Percentiles rank a stretch among this genome's conserved stretches.
phyloP scores from a whole-genome alignment of 2,888 invertebrate species.

The Dermolepida albohirtum region DNA sequence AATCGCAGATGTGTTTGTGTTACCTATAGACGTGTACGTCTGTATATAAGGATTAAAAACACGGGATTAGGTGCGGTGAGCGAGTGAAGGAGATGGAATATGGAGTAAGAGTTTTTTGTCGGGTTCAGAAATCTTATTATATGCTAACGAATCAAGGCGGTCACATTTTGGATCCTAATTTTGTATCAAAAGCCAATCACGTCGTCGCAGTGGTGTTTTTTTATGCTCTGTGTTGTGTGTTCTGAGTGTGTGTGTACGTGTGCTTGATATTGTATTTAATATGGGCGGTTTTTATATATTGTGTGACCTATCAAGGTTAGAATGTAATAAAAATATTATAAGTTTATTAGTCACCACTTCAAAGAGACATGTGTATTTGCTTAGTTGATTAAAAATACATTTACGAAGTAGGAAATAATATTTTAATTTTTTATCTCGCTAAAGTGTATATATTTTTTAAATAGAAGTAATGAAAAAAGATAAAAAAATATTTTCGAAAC shows the following conservation, averaged over 20 bases:
- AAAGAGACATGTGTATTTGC: too few species aligned
- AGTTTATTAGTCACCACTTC: too few species aligned
- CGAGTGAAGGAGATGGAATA: constrained; percentile 3
- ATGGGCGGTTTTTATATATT: constrained; percentile 33
- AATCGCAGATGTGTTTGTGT: constrained; percentile 24
- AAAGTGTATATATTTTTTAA: too few species aligned
- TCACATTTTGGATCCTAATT: constrained; percentile 45
- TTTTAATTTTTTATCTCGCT: too few species aligned
- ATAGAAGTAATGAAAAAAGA: too few species aligned
- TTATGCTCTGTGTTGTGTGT: neutral
- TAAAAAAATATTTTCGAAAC: too few species aligned
- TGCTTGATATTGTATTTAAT: too few species aligned
- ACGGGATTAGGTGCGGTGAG: neutral
- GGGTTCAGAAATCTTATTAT: constrained; percentile 45
- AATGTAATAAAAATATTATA: constrained; percentile 13
- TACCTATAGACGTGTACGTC: constrained; percentile 7
- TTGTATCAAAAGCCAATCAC: constrained; percentile 47
- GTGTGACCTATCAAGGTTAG: constrained; percentile 36
- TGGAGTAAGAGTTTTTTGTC: constrained; percentile 28
- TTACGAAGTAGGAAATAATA: too few species aligned
- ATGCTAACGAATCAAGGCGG: constrained; percentile 49
- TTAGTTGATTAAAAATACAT: too few species aligned
- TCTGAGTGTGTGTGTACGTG: too few species aligned
- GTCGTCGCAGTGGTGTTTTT: constrained; percentile 35
- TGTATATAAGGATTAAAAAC: neutral